phyloP scores from a whole-genome alignment of 2,113 vertebrate species.

The Megatriorchis doriae region DNA sequence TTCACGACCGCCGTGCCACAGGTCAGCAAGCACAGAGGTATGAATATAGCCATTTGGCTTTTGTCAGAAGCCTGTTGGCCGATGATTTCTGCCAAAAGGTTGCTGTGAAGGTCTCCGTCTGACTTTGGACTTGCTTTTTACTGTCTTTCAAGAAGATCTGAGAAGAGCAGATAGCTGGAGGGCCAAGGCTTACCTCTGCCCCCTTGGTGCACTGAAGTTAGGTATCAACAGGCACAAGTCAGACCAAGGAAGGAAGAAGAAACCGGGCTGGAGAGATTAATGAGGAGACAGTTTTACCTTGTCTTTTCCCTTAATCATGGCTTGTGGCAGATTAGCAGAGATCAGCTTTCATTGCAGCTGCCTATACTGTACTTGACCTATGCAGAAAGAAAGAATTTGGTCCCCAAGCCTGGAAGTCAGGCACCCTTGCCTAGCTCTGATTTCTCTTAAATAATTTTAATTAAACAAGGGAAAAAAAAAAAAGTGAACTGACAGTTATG shows the following conservation, averaged over 20 bases:
- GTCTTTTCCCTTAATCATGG: neutral
- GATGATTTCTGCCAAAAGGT: neutral
- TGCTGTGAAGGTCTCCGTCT: neutral
- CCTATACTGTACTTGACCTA: neutral
- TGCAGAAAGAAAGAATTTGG: neutral
- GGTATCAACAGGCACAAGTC: neutral
- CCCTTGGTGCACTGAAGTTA: neutral
- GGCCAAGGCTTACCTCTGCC: neutral
- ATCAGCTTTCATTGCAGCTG: constrained; percentile 36
- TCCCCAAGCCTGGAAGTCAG: constrained; percentile 1
- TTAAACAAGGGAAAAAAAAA: neutral
- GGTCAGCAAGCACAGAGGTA: neutral
- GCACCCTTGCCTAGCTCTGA: neutral
- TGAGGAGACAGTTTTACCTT: neutral
- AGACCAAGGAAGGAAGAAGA: neutral
- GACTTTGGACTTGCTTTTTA: neutral
- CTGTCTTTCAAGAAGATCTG: neutral
- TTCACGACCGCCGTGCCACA: neutral
- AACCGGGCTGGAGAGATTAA: neutral
- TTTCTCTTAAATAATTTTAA: constrained; percentile 47
- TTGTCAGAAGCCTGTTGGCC: neutral
- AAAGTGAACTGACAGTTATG: constrained; percentile 21
- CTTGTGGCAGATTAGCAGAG: neutral
- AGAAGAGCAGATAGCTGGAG: neutral
- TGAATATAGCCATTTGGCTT: neutral